These are phyloP conservation scores for Gerosis bhagava DNA, from an alignment of 2,888 invertebrate genomes.

Conservation along the genomic window DNA sequence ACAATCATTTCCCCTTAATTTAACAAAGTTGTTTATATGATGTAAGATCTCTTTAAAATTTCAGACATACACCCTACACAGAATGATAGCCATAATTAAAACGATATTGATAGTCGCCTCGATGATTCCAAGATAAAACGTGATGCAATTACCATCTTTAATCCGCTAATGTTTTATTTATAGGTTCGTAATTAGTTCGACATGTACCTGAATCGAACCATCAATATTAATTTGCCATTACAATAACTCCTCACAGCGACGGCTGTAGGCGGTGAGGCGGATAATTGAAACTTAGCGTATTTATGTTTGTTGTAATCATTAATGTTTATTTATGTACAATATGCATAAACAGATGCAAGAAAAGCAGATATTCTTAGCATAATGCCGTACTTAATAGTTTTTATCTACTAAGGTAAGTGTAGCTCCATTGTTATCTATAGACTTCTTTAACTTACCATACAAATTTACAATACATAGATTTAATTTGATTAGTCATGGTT, in stretches of 20 bases:
- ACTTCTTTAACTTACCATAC: too few relatives aligned
- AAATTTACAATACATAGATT: too few relatives aligned
- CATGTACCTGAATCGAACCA: constrained; percentile 43
- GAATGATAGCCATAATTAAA: constrained; percentile 18
- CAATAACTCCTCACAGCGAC: constrained; percentile 40
- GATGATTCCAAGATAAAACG: constrained; percentile 23
- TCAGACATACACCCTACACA: neutral
- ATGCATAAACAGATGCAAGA: constrained; percentile 13
- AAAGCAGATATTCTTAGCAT: constrained; percentile 6
- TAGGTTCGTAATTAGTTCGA: constrained; percentile 46
- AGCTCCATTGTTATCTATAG: too few relatives aligned
- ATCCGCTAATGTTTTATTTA: constrained; percentile 51
- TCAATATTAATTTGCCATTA: constrained; percentile 65
- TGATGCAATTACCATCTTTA: constrained; percentile 23
- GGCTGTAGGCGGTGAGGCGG: constrained; percentile 37
- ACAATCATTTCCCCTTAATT: too few relatives aligned
- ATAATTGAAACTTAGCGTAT: constrained; percentile 39
- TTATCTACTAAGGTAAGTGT: too few relatives aligned
- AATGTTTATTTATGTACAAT: constrained; percentile 19
- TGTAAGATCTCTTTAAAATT: constrained; percentile 1
- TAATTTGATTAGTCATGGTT: too few relatives aligned
- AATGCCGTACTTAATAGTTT: neutral
- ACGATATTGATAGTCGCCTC: constrained; percentile 16
- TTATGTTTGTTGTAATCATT: constrained; percentile 30
- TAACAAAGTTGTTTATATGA: too few relatives aligned